Conservation (phyloP, 64 coral and sea anemone genomes). For the Orbicella faveolata region DNA sequence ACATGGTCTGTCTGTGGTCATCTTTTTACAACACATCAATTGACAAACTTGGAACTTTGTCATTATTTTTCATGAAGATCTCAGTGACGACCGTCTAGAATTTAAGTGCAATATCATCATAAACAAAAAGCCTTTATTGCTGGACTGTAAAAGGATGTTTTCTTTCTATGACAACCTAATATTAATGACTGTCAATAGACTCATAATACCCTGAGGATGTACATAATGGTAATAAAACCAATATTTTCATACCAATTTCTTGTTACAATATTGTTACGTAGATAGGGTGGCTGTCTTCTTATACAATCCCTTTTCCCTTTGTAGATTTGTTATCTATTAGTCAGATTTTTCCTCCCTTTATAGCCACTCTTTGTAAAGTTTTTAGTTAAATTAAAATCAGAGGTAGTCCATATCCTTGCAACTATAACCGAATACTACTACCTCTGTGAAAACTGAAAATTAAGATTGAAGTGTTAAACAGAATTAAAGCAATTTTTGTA, state of each 20-base stretch:
- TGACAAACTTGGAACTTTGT: too few relatives aligned
- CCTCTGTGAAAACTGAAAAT: slow-evolving; percentile 4
- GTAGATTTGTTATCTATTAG: not conserved
- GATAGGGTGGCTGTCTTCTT: not conserved
- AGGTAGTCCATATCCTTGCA: not conserved
- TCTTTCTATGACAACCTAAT: not conserved
- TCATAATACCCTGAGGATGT: not conserved
- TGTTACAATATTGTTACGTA: slow-evolving; percentile 5
- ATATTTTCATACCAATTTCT: slow-evolving; percentile 48
- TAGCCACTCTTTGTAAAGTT: slow-evolving; percentile 14
- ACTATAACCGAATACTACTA: not conserved
- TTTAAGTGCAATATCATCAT: not conserved
- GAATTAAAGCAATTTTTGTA: slow-evolving; percentile 42
- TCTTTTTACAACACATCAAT: not conserved
- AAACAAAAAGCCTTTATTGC: not conserved
- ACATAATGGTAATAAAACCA: slow-evolving; percentile 25
- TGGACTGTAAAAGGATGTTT: not conserved
- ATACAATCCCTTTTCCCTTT: slow-evolving; percentile 5
- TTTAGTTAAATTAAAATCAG: slow-evolving; percentile 31
- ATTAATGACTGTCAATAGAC: not conserved
- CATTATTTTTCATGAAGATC: not conserved
- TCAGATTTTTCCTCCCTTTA: not conserved
- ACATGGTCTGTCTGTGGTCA: not conserved
- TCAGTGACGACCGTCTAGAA: not conserved
- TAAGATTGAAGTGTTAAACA: not conserved